These are phyloP conservation scores for Anniella stebbinsi DNA, from an alignment of 2,797 vertebrate genomes.

Conservation along the genomic window DNA sequence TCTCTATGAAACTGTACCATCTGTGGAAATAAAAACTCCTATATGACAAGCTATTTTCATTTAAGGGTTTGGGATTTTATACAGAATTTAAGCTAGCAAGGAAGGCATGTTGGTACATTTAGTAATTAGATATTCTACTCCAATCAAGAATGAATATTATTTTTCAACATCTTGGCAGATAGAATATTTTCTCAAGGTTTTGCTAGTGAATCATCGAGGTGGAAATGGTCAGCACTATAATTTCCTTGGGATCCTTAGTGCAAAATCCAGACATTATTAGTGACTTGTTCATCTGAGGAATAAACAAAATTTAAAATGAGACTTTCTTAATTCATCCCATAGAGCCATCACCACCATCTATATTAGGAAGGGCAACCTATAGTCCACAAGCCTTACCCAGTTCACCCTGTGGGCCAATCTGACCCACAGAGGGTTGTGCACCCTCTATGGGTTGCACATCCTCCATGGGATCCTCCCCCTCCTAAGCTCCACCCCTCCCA, in stretches of 20 bases:
- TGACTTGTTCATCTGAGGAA: background rate
- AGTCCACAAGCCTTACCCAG: too few species aligned
- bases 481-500: too few species aligned
- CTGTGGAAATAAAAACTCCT: background rate
- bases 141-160: conserved; percentile 61
- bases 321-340: background rate
- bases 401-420: too few species aligned
- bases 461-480: too few species aligned
- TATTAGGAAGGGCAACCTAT: background rate
- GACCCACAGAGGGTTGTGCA: too few species aligned
- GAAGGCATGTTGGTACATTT: conserved; percentile 61
- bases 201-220: conserved; percentile 49
- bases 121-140: conserved; percentile 70
- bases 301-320: too few species aligned
- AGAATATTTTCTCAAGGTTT: conserved; percentile 70
- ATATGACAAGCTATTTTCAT: conserved; percentile 53
- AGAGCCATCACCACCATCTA: background rate
- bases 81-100: conserved; percentile 53
- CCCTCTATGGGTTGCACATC: too few species aligned
- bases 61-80: conserved; percentile 35
- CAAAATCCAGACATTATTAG: background rate
- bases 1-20: background rate
- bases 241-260: conserved; percentile 51
- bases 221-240: conserved; percentile 61
- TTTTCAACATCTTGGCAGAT: conserved; percentile 62